Evolutionary conservation across 37 sponge, comb jelly and placozoan genomes (phyloP), one percentile per base, ranked within the genome.

Genomic region (Ianthella basta): DNA sequence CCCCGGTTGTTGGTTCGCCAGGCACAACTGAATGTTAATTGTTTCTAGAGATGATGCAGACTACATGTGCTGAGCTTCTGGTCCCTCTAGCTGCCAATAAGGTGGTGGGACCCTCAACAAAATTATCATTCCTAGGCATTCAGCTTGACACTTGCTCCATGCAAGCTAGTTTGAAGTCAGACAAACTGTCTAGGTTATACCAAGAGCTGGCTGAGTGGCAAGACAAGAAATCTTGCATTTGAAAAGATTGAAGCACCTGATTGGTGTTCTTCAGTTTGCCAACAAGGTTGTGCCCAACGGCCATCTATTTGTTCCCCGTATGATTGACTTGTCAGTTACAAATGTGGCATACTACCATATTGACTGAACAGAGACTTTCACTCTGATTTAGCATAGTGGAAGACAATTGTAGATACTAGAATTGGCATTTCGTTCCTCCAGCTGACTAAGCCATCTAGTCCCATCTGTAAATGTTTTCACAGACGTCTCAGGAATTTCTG

Each of bases 251-350:
- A 12, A 61, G 27, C 63, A 61, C 63, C 63, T 61, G 63, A 25
- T 61, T 29, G 63, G 63, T 29, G 63, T 61, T 61, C 63, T 61
- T 61, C 63, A 56, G 59, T 56, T 56, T 56, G 59, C 59, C 59
- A 19, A 18, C 59, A 61, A 61, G 63, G 63, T 61, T 61, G 63
- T 61, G 27, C 63, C 63, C 2, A 4, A 61, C 4, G 63, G 63
- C 63, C 63, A 12, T 25, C 14, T 12, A 5, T 61, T 61, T 61
- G 63, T 61, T 12, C 63, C 10, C 63, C n/a, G 63, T 5, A 61
- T 61, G 63, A 61, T 61, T 25, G 27, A 61, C 27, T 6, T 61
- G 63, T 61, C 25, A 29, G 63, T 61, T 12, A 23, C 63, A 29
- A 61, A 61, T 5, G 63, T 29, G 27, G 25, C 63, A 13, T 61